Conservation (phyloP, 1,140 invertebrate species). For the Megalopta genalis region DNA sequence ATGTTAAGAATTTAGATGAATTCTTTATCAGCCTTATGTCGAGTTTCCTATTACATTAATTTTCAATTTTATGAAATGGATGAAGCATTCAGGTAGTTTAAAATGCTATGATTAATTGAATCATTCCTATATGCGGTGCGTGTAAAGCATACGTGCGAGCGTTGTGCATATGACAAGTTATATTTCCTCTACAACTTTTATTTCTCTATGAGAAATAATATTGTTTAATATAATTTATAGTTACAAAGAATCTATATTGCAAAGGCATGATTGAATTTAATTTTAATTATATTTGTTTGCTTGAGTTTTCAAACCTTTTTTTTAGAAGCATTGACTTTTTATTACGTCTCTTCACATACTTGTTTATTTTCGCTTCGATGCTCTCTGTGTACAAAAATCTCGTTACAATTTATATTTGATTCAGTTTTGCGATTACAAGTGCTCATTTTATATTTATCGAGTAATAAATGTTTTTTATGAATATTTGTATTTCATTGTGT, state of each 20-base stretch:
- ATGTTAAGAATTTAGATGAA: conserved; percentile 40
- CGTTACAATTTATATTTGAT: conserved; percentile 4
- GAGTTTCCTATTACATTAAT: conserved; percentile 22
- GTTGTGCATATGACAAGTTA: conserved; percentile 22
- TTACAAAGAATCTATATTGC: conserved; percentile 9
- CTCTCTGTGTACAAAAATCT: background rate
- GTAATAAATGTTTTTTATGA: conserved; percentile 35
- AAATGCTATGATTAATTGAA: conserved; percentile 36
- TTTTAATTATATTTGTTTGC: conserved; percentile 11
- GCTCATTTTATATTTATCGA: conserved; percentile 19
- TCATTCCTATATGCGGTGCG: conserved; percentile 46
- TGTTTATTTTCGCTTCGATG: background rate
- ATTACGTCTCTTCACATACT: conserved; percentile 9
- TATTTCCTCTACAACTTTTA: conserved; percentile 31
- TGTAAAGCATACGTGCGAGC: conserved; percentile 25
- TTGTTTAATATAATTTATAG: conserved; percentile 27
- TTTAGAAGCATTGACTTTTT: conserved; percentile 24
- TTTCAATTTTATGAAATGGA: conserved; percentile 20
- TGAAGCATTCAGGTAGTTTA: conserved; percentile 25
- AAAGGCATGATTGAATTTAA: background rate
- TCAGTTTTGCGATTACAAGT: conserved; percentile 15
- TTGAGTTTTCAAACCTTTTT: conserved; percentile 15
- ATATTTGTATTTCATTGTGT: conserved; percentile 26
- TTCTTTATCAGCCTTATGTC: conserved; percentile 14
- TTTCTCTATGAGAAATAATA: conserved; percentile 44